A percentile compares a stretch with the other conserved stretches of the same genome.
Evolutionary conservation across 2,797 vertebrate genomes (phyloP).

Genomic region (Chaenodraco wilsoni): DNA sequence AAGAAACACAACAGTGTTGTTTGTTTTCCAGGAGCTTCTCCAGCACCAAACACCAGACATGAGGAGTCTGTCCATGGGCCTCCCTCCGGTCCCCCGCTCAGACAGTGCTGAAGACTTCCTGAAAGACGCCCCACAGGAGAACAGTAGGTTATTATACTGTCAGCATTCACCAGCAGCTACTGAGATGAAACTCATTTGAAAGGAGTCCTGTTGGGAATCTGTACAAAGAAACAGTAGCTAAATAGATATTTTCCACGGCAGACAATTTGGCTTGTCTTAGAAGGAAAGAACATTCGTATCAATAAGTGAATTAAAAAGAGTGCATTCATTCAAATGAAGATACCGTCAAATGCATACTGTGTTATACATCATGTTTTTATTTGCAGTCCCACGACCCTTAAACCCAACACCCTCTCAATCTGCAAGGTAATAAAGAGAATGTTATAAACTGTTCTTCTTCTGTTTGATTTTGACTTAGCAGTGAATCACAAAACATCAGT

Average conservation of each 20-base stretch:
- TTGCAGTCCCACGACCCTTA: slow-evolving; percentile 55
- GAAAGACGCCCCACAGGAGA: slow-evolving; percentile 44
- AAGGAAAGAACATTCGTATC: not conserved
- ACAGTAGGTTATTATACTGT: slow-evolving; percentile 41
- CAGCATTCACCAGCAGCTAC: slow-evolving; percentile 1
- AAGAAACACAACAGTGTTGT: not conserved
- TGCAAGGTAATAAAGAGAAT: slow-evolving; percentile 57
- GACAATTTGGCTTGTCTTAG: not conserved
- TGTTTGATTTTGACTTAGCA: not conserved
- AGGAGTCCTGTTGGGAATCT: not conserved
- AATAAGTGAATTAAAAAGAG: not conserved
- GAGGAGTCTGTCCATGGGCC: slow-evolving; percentile 70
- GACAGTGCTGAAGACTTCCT: slow-evolving; percentile 26
- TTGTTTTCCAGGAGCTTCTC: slow-evolving; percentile 50
- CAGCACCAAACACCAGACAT: slow-evolving; percentile 69
- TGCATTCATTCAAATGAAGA: not conserved
- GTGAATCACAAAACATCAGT: not conserved
- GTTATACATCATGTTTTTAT: slow-evolving; percentile 9
- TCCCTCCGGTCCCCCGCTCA: slow-evolving; percentile 73
- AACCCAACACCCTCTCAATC: slow-evolving; percentile 62
- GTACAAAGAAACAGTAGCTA: not conserved
- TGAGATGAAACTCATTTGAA: slow-evolving; percentile 10
- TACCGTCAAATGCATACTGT: not conserved
- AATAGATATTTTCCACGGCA: not conserved
- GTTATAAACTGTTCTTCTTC: not conserved